phyloP scores from a whole-genome alignment of 2,888 invertebrate species.

The Endotricha flammealis region DNA sequence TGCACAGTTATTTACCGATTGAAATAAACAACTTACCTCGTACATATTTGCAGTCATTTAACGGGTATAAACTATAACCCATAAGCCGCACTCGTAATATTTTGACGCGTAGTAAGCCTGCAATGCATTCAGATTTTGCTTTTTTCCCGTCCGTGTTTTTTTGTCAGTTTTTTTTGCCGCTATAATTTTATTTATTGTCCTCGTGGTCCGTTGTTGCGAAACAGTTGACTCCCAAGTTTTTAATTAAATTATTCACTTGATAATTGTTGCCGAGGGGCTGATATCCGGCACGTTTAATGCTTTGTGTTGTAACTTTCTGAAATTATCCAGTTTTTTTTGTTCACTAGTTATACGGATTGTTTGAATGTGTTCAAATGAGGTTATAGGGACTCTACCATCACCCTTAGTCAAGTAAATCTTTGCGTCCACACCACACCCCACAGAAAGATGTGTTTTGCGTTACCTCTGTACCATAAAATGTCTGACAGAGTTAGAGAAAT shows the following conservation, averaged over 20 bases:
- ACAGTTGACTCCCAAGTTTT: constrained; percentile 53
- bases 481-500: too few relatives aligned
- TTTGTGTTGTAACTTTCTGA: constrained; percentile 11
- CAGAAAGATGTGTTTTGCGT: too few relatives aligned
- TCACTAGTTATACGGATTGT: neutral
- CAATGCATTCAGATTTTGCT: constrained; percentile 19
- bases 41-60: constrained; percentile 7
- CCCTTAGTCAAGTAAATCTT: too few relatives aligned
- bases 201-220: constrained; percentile 40
- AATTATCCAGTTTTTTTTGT: constrained; percentile 6
- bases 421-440: too few relatives aligned
- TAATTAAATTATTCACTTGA: constrained; percentile 66
- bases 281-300: constrained; percentile 13
- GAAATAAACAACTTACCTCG: neutral
- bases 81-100: constrained; percentile 26
- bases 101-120: constrained; percentile 13
- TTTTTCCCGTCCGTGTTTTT: constrained; percentile 14
- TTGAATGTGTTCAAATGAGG: too few relatives aligned
- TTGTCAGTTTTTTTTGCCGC: constrained; percentile 27
- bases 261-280: constrained; percentile 36
- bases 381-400: too few relatives aligned
- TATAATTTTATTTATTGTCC: constrained; percentile 68
- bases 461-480: too few relatives aligned
- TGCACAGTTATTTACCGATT: neutral
- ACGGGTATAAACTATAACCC: constrained; percentile 27